Percentiles rank a stretch among this genome's conserved stretches.
Conservation (phyloP, 1,140 invertebrate species). For the Babylonia areolata region DNA sequence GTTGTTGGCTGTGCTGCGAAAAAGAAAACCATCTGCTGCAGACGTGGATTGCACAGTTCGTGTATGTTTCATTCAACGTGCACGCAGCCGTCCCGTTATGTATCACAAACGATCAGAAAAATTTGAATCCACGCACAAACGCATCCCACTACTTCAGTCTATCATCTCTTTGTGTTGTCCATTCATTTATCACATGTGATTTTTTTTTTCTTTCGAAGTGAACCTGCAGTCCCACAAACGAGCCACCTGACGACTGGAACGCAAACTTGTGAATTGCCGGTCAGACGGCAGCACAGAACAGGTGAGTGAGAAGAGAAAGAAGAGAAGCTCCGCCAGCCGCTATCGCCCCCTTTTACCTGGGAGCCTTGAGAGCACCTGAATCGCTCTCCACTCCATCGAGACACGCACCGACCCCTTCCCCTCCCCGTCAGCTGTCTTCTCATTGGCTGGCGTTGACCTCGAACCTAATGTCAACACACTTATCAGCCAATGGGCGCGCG, state of each 20-base stretch:
- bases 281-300: background rate
- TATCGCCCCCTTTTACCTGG: background rate
- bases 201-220: background rate
- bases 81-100: too few species aligned
- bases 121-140: too few species aligned
- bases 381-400: conserved; percentile 2
- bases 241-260: background rate
- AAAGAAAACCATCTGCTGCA: too few species aligned
- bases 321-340: background rate
- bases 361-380: conserved; percentile 14
- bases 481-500: conserved; percentile 19
- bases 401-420: conserved; percentile 16
- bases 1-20: too few species aligned
- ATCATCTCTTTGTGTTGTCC: too few species aligned
- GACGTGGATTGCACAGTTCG: too few species aligned
- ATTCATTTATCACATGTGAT: too few species aligned
- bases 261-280: background rate
- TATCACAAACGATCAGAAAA: too few species aligned
- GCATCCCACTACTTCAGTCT: too few species aligned
- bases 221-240: background rate
- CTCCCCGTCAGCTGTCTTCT: background rate
- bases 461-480: conserved; percentile 32
- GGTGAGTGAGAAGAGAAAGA: background rate
- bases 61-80: too few species aligned
- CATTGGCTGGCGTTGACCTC: conserved; percentile 34